phyloP scores from a whole-genome alignment of 1,140 invertebrate genomes.

The Bicyclus anynana region DNA sequence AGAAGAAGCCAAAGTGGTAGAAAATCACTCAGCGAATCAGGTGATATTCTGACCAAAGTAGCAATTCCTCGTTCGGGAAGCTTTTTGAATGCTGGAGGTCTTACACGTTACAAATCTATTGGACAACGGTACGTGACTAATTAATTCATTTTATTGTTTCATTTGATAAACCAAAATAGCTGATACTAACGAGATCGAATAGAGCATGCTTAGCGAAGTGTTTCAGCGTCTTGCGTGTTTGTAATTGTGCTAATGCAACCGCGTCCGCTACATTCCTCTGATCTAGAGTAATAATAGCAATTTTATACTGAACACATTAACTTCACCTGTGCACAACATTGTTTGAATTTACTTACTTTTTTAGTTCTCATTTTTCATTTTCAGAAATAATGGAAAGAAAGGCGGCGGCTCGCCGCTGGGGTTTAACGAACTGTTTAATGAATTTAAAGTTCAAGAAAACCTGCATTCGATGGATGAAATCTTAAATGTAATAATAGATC shows the following conservation, averaged over 20 bases:
- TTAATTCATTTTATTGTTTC: neutral
- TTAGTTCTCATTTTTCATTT: slow-evolving; percentile 35
- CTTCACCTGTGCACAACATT: slow-evolving; percentile 16
- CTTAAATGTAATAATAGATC: slow-evolving; percentile 90
- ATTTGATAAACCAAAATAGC: slow-evolving; percentile 18
- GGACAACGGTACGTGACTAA: slow-evolving; percentile 75
- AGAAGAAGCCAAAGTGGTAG: slow-evolving; percentile 71
- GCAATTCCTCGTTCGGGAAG: slow-evolving; percentile 89
- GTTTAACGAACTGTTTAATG: slow-evolving; percentile 89
- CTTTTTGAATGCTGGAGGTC: slow-evolving; percentile 87
- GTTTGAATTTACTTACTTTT: slow-evolving; percentile 4
- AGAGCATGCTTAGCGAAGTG: slow-evolving; percentile 51
- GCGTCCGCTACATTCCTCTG: slow-evolving; percentile 59
- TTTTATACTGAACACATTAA: slow-evolving; percentile 33
- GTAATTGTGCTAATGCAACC: slow-evolving; percentile 60
- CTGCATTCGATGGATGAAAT: slow-evolving; percentile 92
- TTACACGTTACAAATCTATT: slow-evolving; percentile 83
- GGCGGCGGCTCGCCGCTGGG: slow-evolving; percentile 85
- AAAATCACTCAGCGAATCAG: slow-evolving; percentile 74
- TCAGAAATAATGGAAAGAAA: slow-evolving; percentile 79
- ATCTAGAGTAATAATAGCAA: slow-evolving; percentile 42
- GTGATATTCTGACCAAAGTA: slow-evolving; percentile 89
- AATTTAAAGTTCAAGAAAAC: slow-evolving; percentile 90
- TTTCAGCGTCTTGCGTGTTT: slow-evolving; percentile 59
- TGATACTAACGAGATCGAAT: slow-evolving; percentile 41